Percentiles rank a stretch among this genome's conserved stretches.
Evolutionary conservation across 2,113 vertebrate species (phyloP).

Genomic region (Eolophus roseicapilla): DNA sequence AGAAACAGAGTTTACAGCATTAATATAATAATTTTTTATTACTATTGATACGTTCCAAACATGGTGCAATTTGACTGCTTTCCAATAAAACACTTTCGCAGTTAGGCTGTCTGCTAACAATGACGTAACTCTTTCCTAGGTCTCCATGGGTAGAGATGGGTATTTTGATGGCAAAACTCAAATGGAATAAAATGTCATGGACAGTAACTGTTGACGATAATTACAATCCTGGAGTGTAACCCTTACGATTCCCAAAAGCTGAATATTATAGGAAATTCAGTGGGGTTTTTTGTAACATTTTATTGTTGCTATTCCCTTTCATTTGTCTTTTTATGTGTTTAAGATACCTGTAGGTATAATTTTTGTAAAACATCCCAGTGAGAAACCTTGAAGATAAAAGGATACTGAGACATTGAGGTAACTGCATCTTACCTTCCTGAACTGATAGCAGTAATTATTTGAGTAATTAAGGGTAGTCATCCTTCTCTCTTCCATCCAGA

Average conservation of each 20-base stretch:
- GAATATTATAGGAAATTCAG: background rate
- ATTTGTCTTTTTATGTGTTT: background rate
- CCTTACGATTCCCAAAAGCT: background rate
- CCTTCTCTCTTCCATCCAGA: background rate
- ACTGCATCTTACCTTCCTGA: background rate
- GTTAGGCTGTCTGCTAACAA: background rate
- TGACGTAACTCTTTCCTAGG: background rate
- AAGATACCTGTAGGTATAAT: background rate
- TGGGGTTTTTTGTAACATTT: background rate
- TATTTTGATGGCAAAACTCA: background rate
- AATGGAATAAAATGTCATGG: background rate
- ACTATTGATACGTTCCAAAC: background rate
- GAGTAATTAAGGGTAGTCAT: background rate
- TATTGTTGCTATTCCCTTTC: background rate
- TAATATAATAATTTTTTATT: background rate
- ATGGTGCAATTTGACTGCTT: background rate
- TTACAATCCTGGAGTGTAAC: background rate
- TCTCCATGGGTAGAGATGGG: background rate
- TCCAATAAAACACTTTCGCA: background rate
- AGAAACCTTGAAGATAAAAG: background rate
- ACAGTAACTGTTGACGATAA: background rate
- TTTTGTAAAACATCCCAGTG: background rate
- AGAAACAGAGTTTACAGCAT: background rate
- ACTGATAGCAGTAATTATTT: background rate
- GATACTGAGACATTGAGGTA: background rate